A percentile compares a stretch with the other conserved stretches of the same genome.
Evolutionary conservation across 2,797 vertebrate genomes (phyloP).

Genomic region (Amblyraja radiata): DNA sequence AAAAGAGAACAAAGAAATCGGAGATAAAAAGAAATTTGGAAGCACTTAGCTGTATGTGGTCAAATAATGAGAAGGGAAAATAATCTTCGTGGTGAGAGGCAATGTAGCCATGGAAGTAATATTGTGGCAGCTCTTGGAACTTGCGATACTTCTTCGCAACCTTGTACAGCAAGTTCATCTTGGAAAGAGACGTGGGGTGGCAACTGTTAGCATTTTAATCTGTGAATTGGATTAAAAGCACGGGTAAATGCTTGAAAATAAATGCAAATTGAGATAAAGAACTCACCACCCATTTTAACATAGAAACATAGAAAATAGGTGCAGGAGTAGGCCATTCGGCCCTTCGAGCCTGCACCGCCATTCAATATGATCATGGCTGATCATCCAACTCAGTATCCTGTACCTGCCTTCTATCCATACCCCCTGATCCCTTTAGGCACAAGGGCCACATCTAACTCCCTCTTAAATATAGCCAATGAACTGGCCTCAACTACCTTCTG

Average conservation of each 20-base stretch:
- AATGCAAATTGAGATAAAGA: neutral
- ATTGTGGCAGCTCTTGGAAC: neutral
- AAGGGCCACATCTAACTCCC: too few relatives aligned
- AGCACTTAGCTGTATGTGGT: neutral
- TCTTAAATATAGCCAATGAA: too few relatives aligned
- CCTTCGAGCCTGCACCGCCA: too few relatives aligned
- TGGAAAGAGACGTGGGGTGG: neutral
- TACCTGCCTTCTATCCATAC: too few relatives aligned
- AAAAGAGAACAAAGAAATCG: neutral
- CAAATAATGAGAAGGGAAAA: neutral
- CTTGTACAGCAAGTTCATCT: neutral
- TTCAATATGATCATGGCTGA: too few relatives aligned
- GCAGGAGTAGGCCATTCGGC: too few relatives aligned
- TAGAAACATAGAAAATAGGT: too few relatives aligned
- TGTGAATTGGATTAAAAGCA: neutral
- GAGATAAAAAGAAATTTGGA: conserved; percentile 11
- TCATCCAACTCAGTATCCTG: too few relatives aligned
- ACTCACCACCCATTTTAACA: neutral
- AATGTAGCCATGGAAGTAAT: neutral
- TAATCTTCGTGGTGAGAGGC: neutral
- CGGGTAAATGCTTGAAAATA: neutral
- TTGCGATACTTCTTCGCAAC: neutral
- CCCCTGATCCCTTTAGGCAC: too few relatives aligned
- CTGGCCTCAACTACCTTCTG: too few relatives aligned
- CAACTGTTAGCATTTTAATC: neutral